A percentile compares a stretch with the other conserved stretches of the same genome.
phyloP scores from a whole-genome alignment of 2,113 vertebrate genomes.

The Bombycilla garrulus region DNA sequence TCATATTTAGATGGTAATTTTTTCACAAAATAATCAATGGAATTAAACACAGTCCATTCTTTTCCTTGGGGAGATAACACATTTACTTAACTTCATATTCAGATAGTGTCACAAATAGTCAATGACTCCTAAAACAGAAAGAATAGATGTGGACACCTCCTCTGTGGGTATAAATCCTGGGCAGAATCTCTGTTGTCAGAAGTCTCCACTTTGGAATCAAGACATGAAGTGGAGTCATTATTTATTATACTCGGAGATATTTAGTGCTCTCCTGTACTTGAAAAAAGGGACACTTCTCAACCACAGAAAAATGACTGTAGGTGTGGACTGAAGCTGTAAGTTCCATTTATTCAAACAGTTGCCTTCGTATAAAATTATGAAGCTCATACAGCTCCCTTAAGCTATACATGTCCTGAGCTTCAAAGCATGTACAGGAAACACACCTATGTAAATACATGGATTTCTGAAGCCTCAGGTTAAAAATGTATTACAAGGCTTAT shows the following conservation, averaged over 20 bases:
- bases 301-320: neutral
- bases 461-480: conserved; percentile 39
- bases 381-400: neutral
- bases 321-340: neutral
- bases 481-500: neutral
- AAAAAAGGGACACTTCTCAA: neutral
- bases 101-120: neutral
- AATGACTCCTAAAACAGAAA: neutral
- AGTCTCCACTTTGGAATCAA: neutral
- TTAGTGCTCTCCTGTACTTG: neutral
- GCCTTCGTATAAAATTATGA: neutral
- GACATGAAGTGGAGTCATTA: neutral
- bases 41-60: neutral
- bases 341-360: neutral
- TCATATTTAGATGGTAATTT: neutral
- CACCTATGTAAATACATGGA: neutral
- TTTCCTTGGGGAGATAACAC: neutral
- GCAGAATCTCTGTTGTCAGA: neutral
- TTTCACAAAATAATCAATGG: neutral
- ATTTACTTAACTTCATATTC: neutral
- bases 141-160: accelerated
- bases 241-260: neutral
- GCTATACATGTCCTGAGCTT: neutral
- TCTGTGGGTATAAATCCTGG: neutral
- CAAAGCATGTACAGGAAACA: neutral